A percentile compares a stretch with the other conserved stretches of the same genome.
Conservation (phyloP, 2,113 vertebrate species). For the Leptocoma aspasia region DNA sequence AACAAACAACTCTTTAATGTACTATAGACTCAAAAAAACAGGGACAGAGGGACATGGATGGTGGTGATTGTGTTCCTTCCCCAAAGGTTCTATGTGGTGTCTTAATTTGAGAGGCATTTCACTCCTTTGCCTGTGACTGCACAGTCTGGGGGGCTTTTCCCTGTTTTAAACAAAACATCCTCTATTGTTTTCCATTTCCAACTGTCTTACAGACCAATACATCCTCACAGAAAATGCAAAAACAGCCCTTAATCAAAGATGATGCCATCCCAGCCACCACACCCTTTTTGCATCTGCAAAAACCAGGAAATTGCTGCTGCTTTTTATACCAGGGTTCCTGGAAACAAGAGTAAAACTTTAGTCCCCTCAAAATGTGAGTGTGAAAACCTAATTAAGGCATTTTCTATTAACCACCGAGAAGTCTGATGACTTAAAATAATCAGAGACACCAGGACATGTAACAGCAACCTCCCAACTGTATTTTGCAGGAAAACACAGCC, state of each 20-base stretch:
- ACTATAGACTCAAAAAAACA: not conserved
- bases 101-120: not conserved
- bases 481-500: not conserved
- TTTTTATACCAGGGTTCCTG: not conserved
- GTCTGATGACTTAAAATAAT: not conserved
- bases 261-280: not conserved
- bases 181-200: not conserved
- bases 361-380: not conserved
- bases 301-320: not conserved
- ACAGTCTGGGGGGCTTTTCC: not conserved
- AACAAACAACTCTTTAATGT: not conserved
- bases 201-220: not conserved
- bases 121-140: not conserved
- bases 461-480: not conserved
- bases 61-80: fast-evolving
- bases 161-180: not conserved
- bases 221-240: not conserved
- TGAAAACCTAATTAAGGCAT: not conserved
- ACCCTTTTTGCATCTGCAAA: not conserved
- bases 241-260: not conserved
- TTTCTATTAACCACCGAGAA: not conserved
- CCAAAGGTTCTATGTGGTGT: fast-evolving
- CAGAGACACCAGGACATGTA: not conserved
- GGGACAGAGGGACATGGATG: not conserved
- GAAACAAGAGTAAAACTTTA: not conserved